Base-by-base conservation (phyloP, 2,888 invertebrate genomes). In the Mythimna vitellina region DNA sequence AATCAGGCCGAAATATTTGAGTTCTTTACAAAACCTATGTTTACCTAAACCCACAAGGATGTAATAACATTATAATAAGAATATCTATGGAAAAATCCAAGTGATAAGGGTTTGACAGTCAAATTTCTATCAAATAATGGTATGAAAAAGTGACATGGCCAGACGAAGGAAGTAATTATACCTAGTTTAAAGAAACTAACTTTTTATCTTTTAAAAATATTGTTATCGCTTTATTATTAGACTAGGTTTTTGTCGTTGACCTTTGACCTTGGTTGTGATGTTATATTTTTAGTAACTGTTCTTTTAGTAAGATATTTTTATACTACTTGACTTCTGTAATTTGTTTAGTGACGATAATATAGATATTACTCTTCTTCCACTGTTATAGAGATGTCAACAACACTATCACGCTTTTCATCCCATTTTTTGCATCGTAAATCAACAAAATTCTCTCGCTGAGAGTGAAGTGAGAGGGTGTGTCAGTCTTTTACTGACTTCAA, bases 51-150 rank as follows among this genome's bases (percentile, higher is more conserved):
- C 76, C 54, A 57, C 66, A 60, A 75, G 68, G 57, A 61, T 75
- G 75, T 82, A 76, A 84, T 81, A 80, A 85, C 76, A 78, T 81
- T 80, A 81, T 83, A 80, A 84, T 78, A 87, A 87, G 84, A 84
- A 67, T 83, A 87, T 87, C 81, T 82, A 85, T 86, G 74, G 82
- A 85, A 87, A 87, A 84, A 85, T 78, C 76, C 73, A 58, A 76
- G 70, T 92, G 92, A 92, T 86, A 89, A 89, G 91, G 92, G 92
- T 92, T 82, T 86, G 92, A 91, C 92, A 89, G 88, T 87, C 89
- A 88, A 89, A 88, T 89, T 86, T 87, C 82, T 81, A 83, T 77
- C 82, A 83, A 80, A 86, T 84, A 86, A 85, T 84, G 69, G 62
- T 49, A 89, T 87, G 80, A 86, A 88, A 86, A 86, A 84, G 71